These are phyloP conservation scores for Bothrops jararaca DNA, from an alignment of 2,113 vertebrate genomes.

Conservation along the genomic window DNA sequence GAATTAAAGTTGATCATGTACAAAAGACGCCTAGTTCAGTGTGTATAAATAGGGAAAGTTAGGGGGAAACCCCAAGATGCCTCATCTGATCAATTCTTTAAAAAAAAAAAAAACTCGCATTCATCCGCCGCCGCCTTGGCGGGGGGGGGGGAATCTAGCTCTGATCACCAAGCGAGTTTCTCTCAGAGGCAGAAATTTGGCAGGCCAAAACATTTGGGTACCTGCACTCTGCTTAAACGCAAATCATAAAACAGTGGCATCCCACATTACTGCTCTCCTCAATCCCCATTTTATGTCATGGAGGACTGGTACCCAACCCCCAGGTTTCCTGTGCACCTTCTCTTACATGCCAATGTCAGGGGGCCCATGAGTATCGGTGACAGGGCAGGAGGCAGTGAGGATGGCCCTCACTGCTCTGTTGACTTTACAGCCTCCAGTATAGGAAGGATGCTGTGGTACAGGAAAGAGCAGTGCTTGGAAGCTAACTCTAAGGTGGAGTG, in stretches of 20 bases:
- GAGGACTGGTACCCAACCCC: no score
- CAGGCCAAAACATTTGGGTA: neutral
- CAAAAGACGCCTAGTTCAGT: constrained; percentile 18
- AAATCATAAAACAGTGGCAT: neutral
- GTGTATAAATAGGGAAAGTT: no score
- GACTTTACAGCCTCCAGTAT: neutral
- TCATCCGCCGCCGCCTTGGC: no score
- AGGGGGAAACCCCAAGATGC: no score
- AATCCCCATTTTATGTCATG: no score
- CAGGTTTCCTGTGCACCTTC: no score
- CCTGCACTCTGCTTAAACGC: neutral
- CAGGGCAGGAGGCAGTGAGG: neutral
- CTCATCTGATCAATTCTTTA: neutral
- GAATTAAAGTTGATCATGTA: constrained; percentile 42
- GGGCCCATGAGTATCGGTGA: neutral
- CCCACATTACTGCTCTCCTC: no score
- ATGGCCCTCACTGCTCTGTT: neutral
- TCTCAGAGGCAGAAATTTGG: neutral
- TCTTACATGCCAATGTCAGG: neutral
- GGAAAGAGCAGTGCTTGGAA: no score
- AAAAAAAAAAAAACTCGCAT: neutral
- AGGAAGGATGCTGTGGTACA: no score
- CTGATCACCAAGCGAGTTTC: no score
- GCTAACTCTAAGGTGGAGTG: no score
- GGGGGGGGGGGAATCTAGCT: neutral